Evolutionary conservation across 2,113 vertebrate genomes (phyloP).

Genomic region (Abramis brama): DNA sequence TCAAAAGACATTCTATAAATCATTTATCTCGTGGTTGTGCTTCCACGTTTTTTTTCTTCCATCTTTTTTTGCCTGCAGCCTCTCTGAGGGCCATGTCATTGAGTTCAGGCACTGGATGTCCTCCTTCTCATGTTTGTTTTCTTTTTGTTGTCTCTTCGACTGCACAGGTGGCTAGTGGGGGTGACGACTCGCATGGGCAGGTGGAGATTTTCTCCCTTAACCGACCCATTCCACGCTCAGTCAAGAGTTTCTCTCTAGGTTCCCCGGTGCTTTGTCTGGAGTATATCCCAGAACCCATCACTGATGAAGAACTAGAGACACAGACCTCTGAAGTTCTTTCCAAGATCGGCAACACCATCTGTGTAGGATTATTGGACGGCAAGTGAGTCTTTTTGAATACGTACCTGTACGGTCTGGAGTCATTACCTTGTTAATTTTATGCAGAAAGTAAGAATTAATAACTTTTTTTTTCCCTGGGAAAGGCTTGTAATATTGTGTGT

Average conservation of each 20-base stretch:
- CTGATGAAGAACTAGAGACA: slow-evolving; percentile 44
- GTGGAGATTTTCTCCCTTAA: slow-evolving; percentile 88
- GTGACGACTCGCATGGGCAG: slow-evolving; percentile 76
- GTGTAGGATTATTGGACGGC: slow-evolving; percentile 82
- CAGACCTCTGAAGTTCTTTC: neutral
- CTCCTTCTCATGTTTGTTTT: slow-evolving; percentile 15
- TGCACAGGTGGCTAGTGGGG: slow-evolving; percentile 80
- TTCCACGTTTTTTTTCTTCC: neutral
- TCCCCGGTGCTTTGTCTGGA: slow-evolving; percentile 83
- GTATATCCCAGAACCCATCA: slow-evolving; percentile 73
- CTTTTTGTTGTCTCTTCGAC: slow-evolving; percentile 27
- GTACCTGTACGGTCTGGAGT: neutral
- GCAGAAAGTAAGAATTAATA: neutral
- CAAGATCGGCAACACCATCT: slow-evolving; percentile 72
- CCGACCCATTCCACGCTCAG: slow-evolving; percentile 76
- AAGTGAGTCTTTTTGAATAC: slow-evolving; percentile 72
- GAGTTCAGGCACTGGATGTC: slow-evolving; percentile 8
- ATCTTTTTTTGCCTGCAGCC: slow-evolving; percentile 19
- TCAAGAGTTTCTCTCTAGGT: slow-evolving; percentile 82
- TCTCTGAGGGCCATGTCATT: slow-evolving; percentile 25
- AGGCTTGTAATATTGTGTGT: slow-evolving; percentile 10
- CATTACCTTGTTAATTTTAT: slow-evolving; percentile 1
- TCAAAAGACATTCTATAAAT: slow-evolving; percentile 47
- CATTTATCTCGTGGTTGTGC: slow-evolving; percentile 40
- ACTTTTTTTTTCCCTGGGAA: too few relatives aligned